phyloP scores from a whole-genome alignment of 2,888 invertebrate species.

The Piscicola geometra region DNA sequence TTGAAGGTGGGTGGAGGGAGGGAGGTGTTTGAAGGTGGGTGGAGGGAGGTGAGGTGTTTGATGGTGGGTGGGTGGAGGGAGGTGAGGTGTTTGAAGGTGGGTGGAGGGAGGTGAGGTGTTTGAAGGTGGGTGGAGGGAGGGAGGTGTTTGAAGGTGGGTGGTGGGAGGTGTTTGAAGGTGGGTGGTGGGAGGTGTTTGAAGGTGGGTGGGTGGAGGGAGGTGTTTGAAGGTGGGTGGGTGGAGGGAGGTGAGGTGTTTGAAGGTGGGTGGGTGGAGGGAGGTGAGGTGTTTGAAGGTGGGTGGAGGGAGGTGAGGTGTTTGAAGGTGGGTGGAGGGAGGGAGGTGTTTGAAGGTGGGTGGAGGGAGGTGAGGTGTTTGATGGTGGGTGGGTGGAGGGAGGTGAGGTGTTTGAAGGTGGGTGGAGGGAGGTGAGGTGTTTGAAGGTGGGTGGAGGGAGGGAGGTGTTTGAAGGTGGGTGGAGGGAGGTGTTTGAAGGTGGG shows the following conservation, averaged over 20 bases:
- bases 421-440: slow-evolving; percentile 71
- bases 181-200: slow-evolving; percentile 68
- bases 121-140: slow-evolving; percentile 58
- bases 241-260: slow-evolving; percentile 76
- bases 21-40: slow-evolving; percentile 70
- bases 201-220: slow-evolving; percentile 66
- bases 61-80: slow-evolving; percentile 56
- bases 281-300: slow-evolving; percentile 70
- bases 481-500: slow-evolving; percentile 71
- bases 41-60: slow-evolving; percentile 71
- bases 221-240: slow-evolving; percentile 61
- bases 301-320: slow-evolving; percentile 70
- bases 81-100: slow-evolving; percentile 71
- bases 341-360: slow-evolving; percentile 67
- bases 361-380: slow-evolving; percentile 71
- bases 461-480: too few species aligned
- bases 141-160: slow-evolving; percentile 69
- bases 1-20: slow-evolving; percentile 58
- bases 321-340: slow-evolving; percentile 61
- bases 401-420: slow-evolving; percentile 69
- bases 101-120: slow-evolving; percentile 70
- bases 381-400: slow-evolving; percentile 53
- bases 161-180: slow-evolving; percentile 70
- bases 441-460: slow-evolving; percentile 57
- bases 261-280: slow-evolving; percentile 54